Percentiles rank a stretch among this genome's conserved stretches.
Conservation (phyloP, 2,797 vertebrate species). For the Stomatorhinus walkeri region DNA sequence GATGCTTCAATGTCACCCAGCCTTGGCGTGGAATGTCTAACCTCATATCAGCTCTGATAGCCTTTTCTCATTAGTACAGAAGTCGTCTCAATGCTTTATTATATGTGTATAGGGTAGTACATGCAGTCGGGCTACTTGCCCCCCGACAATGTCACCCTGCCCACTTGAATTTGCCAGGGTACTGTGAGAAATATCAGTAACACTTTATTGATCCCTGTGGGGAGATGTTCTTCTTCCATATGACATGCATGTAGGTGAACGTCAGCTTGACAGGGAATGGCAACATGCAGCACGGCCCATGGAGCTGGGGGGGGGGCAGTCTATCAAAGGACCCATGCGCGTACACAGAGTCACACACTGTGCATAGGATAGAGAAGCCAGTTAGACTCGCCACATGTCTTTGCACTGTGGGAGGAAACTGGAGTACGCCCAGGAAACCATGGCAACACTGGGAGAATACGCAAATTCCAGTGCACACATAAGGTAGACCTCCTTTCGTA, state of each 20-base stretch:
- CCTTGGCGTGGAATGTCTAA: not conserved
- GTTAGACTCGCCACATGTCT: not conserved
- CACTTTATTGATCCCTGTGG: not conserved
- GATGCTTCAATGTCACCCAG: no score
- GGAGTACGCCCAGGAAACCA: not conserved
- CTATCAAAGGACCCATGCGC: not conserved
- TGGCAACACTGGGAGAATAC: not conserved
- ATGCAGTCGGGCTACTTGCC: not conserved
- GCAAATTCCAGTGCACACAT: not conserved
- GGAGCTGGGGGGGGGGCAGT: not conserved
- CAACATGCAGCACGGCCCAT: not conserved
- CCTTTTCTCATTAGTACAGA: not conserved
- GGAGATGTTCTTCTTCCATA: not conserved
- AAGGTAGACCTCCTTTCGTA: not conserved
- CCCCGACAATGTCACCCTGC: not conserved
- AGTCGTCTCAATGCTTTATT: not conserved
- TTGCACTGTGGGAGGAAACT: not conserved
- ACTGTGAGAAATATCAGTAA: not conserved
- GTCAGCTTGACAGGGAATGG: not conserved
- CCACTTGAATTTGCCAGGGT: not conserved
- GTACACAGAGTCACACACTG: not conserved
- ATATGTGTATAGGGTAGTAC: not conserved
- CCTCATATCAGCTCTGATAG: not conserved
- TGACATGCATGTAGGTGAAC: not conserved
- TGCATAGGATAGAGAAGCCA: not conserved